Percentiles rank a stretch among this genome's conserved stretches.
Conservation (phyloP, 2,888 invertebrate species). For the Oxytorus armatus region DNA sequence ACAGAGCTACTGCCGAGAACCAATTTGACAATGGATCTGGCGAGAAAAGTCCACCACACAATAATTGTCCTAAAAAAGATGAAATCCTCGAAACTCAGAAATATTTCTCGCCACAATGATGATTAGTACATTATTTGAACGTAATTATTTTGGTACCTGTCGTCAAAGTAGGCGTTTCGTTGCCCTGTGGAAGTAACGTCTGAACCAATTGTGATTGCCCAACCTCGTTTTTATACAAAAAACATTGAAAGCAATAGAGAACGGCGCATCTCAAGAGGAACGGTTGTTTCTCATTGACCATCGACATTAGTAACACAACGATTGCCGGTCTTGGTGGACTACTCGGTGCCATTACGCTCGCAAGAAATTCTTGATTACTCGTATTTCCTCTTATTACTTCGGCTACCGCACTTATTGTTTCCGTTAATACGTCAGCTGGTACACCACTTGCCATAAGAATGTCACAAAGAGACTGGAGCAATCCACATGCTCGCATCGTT, state of each 20-base stretch:
- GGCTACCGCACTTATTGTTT: slow-evolving; percentile 97
- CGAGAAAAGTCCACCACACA: slow-evolving; percentile 97
- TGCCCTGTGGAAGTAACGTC: slow-evolving; percentile 94
- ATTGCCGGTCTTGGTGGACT: slow-evolving; percentile 97
- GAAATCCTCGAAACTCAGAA: slow-evolving; percentile 17
- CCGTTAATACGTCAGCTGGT: slow-evolving; percentile 97
- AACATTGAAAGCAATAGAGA: slow-evolving; percentile 98
- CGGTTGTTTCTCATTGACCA: slow-evolving; percentile 99
- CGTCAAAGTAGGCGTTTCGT: slow-evolving; percentile 90
- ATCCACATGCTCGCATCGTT: slow-evolving; percentile 93
- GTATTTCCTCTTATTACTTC: slow-evolving; percentile 97
- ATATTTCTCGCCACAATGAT: background rate
- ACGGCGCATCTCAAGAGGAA: slow-evolving; percentile 96
- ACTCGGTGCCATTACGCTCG: slow-evolving; percentile 95
- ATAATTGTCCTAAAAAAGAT: slow-evolving; percentile 89
- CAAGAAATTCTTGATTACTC: slow-evolving; percentile 96
- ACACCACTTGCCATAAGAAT: slow-evolving; percentile 98
- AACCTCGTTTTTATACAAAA: slow-evolving; percentile 95
- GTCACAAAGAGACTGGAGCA: slow-evolving; percentile 93
- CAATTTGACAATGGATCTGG: slow-evolving; percentile 95
- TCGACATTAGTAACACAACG: slow-evolving; percentile 97
- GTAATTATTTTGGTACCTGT: slow-evolving; percentile 81
- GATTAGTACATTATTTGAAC: too few species aligned
- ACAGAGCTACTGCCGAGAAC: slow-evolving; percentile 96
- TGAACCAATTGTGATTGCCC: slow-evolving; percentile 95